A percentile compares a stretch with the other conserved stretches of the same genome.
Evolutionary conservation across 2,888 invertebrate genomes (phyloP).

Genomic region (Hipparchia sbordonii): DNA sequence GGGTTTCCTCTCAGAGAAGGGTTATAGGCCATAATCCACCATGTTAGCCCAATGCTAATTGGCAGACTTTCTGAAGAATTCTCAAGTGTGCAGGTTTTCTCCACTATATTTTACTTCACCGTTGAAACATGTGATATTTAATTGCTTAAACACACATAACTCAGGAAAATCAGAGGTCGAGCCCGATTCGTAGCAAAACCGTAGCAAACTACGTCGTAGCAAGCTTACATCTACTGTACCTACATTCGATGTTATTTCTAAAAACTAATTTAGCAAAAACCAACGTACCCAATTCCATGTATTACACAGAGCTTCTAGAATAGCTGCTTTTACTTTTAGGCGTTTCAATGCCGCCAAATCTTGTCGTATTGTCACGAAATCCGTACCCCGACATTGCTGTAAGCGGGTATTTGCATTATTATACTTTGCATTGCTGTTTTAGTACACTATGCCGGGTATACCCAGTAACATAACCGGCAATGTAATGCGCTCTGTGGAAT

Average conservation of each 20-base stretch:
- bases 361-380: constrained; percentile 29
- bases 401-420: constrained; percentile 27
- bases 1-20: too few species aligned
- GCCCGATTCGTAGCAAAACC: too few species aligned
- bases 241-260: not conserved
- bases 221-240: not conserved
- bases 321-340: constrained; percentile 30
- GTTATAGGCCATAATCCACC: too few species aligned
- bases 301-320: constrained; percentile 9
- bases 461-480: constrained; percentile 43
- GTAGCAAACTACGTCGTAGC: too few species aligned
- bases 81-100: too few species aligned
- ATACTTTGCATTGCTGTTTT: constrained; percentile 37
- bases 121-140: too few species aligned
- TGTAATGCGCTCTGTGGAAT: constrained; percentile 55
- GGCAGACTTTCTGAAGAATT: too few species aligned
- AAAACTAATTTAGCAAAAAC: constrained; percentile 7
- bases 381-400: not conserved
- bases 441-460: constrained; percentile 30
- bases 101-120: too few species aligned
- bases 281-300: constrained; percentile 21
- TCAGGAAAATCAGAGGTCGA: too few species aligned
- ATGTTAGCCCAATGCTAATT: too few species aligned
- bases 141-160: too few species aligned
- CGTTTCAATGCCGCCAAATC: constrained; percentile 34